phyloP scores from a whole-genome alignment of 2,888 invertebrate genomes.

The Anagyrus pseudococci region DNA sequence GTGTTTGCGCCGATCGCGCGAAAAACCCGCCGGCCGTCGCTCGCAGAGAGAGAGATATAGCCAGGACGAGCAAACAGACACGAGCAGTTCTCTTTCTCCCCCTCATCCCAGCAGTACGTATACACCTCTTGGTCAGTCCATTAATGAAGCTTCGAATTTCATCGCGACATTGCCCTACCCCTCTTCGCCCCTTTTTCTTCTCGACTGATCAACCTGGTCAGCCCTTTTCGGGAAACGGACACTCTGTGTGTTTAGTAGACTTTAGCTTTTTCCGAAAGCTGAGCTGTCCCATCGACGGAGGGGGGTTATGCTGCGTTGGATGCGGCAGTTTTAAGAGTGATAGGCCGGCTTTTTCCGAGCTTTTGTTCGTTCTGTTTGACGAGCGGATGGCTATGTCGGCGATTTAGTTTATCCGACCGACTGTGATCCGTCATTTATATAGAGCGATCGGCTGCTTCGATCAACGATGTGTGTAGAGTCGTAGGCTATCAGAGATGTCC shows the following conservation, averaged over 20 bases:
- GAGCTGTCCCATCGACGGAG: neutral
- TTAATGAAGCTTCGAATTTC: slow-evolving; percentile 60
- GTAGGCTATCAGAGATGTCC: too few relatives aligned
- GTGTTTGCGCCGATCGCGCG: slow-evolving; percentile 36
- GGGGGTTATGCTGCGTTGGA: too few relatives aligned
- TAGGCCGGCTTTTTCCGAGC: neutral
- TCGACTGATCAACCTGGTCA: slow-evolving; percentile 2
- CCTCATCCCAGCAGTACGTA: neutral
- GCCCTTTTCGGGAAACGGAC: neutral
- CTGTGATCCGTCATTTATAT: too few relatives aligned
- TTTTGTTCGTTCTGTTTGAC: neutral
- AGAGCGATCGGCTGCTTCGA: too few relatives aligned
- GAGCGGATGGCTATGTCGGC: neutral
- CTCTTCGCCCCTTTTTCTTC: slow-evolving; percentile 1
- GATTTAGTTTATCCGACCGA: too few relatives aligned
- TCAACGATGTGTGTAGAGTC: too few relatives aligned
- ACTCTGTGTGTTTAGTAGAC: neutral
- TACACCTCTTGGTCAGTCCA: slow-evolving; percentile 47
- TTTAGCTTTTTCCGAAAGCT: neutral
- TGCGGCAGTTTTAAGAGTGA: too few relatives aligned
- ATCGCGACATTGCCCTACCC: slow-evolving; percentile 37
- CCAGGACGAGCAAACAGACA: slow-evolving; percentile 18
- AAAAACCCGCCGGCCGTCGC: slow-evolving; percentile 35
- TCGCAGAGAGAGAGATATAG: neutral
- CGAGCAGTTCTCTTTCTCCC: neutral